Evolutionary conservation across 35 echinoderm and acorn worm species (phyloP).

Genomic region (Amphiura filiformis): DNA sequence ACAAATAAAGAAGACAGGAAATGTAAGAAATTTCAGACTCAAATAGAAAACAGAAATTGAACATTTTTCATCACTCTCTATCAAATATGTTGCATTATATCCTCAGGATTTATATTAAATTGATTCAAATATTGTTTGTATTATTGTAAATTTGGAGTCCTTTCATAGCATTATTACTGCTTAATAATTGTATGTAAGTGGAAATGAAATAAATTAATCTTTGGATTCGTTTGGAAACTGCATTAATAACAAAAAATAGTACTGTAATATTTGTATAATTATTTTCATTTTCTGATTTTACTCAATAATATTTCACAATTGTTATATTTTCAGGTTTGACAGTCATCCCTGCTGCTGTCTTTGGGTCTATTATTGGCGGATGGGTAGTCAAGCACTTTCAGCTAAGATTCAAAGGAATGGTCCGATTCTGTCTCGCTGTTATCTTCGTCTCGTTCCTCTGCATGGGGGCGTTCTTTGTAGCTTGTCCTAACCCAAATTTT

Average conservation of each 20-base stretch:
- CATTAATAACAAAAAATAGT: too few species aligned
- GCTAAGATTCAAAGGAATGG: constrained; percentile 80
- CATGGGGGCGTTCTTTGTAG: constrained; percentile 66
- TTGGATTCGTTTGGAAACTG: too few species aligned
- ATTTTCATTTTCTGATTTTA: too few species aligned
- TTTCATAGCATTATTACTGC: neutral
- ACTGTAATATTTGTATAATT: too few species aligned
- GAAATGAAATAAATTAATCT: too few species aligned
- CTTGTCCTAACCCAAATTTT: constrained; percentile 71
- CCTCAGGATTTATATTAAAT: neutral
- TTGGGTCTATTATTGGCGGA: constrained; percentile 74
- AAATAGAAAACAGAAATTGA: too few species aligned
- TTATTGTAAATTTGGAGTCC: neutral
- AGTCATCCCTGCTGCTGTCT: constrained; percentile 78
- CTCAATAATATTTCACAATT: too few species aligned
- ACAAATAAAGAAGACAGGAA: too few species aligned
- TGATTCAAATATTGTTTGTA: neutral
- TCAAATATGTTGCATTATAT: neutral
- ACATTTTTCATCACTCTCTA: too few species aligned
- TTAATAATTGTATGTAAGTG: neutral
- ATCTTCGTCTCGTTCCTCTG: constrained; percentile 74
- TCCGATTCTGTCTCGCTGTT: constrained; percentile 73
- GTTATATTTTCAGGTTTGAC: constrained; percentile 87
- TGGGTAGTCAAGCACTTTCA: constrained; percentile 85
- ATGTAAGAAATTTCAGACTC: too few species aligned